Base-by-base conservation (phyloP, 2,888 invertebrate species). In the Osmoderma eremita region DNA sequence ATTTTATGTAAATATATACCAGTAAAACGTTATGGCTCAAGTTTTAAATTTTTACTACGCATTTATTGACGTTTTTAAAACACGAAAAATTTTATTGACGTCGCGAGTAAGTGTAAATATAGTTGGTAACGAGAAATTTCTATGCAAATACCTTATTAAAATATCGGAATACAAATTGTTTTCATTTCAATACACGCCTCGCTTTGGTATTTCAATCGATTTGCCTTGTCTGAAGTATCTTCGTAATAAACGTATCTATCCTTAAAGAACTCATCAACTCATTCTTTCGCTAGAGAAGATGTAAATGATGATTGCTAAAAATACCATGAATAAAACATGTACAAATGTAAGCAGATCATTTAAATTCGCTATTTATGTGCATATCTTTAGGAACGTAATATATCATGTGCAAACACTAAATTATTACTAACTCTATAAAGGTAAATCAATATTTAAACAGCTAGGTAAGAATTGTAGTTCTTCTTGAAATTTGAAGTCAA, bases 121-220 rank as follows among this genome's bases (percentile, higher is more conserved):
- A 70, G 70, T 71, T 71, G 69, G 71, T 67, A 69, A 71, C 51
- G 67, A 64, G 71, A 65, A 66, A 70, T 71, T 71, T 70, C 66
- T 70, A 71, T 71, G 70, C 67, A 69, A 70, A 71, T 71, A 42
- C 41, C 58, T 58, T 58, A 58, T 58, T 58, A 58, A 58, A 58
- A 42, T 58, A 58, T 58, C 58, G 24, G 58, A 22, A 42, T 58
- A 58, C 42, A 58, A 58, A 58, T 58, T 58, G 58, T 58, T 58
- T 50, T 58, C 58, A 42, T 15, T 58, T 42, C 24, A 42, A 58
- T 38, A 30, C 24, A 58, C 22, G 58, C 12, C 42, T 13, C 42
- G 42, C 42, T 42, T 58, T 45, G 58, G 58, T 58, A 58, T 58
- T 58, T 58, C 41, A 58, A 58, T 58, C 58, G 42, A 58, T 42